phyloP scores from a whole-genome alignment of 2,888 invertebrate genomes.

The Acanthosepion pharaonis region DNA sequence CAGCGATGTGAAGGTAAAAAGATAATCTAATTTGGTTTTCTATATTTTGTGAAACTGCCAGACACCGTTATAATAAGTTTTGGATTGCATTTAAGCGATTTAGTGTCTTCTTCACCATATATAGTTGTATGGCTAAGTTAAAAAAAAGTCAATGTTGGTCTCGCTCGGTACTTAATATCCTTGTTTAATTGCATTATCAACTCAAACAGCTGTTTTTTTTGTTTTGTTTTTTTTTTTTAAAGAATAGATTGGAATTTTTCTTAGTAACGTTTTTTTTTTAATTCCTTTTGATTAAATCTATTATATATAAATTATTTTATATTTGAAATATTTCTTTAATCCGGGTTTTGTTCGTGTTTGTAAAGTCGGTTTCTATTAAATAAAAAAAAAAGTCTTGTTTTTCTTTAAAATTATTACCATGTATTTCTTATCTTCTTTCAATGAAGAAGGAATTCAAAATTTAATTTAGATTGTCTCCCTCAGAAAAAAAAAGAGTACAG shows the following conservation, averaged over 20 bases:
- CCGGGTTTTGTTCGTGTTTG: background rate
- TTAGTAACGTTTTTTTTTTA: too few species aligned
- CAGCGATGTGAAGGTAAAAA: conserved; percentile 13
- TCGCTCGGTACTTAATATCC: background rate
- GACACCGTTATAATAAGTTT: background rate
- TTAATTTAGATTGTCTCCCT: background rate
- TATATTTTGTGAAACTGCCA: background rate
- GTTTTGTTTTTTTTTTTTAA: background rate
- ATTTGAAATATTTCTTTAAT: background rate
- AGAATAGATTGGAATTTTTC: background rate
- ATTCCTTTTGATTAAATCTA: background rate
- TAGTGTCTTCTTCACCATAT: background rate
- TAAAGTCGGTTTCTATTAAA: background rate
- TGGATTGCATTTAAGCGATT: background rate
- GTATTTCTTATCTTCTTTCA: background rate
- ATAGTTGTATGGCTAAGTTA: background rate
- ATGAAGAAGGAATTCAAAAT: background rate
- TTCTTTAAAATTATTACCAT: background rate
- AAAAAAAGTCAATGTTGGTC: background rate
- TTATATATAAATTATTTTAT: background rate
- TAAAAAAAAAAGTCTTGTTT: background rate
- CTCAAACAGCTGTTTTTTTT: background rate
- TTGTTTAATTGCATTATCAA: background rate
- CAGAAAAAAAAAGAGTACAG: background rate
- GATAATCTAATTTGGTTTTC: background rate